These are phyloP conservation scores for Ooceraea biroi DNA, from an alignment of 1,140 invertebrate genomes.

Conservation along the genomic window DNA sequence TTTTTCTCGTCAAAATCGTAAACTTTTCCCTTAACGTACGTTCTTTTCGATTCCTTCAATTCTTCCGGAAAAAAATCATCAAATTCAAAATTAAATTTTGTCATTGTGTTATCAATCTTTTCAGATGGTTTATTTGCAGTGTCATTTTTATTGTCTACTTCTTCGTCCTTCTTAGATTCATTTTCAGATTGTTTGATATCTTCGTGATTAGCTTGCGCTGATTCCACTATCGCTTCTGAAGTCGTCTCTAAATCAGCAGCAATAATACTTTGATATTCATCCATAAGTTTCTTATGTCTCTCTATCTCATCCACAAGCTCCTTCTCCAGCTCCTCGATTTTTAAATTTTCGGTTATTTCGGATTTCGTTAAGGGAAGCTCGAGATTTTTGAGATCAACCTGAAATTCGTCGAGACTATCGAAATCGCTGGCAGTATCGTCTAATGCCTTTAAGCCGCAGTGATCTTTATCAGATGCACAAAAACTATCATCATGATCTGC, in stretches of 20 bases:
- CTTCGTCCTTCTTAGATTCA: neutral
- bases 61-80: constrained; percentile 48
- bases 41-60: constrained; percentile 33
- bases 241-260: neutral
- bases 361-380: constrained; percentile 69
- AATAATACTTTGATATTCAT: constrained; percentile 46
- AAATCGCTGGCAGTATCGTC: constrained; percentile 22
- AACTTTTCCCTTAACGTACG: constrained; percentile 75
- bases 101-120: neutral
- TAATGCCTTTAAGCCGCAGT: neutral
- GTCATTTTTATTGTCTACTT: neutral
- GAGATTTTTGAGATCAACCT: neutral
- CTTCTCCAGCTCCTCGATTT: constrained; percentile 22
- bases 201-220: neutral
- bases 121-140: neutral
- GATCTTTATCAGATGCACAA: neutral
- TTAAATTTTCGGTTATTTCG: constrained; percentile 63
- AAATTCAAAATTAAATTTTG: constrained; percentile 12
- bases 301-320: constrained; percentile 20
- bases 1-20: constrained; percentile 79
- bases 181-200: constrained; percentile 3
- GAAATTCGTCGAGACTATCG: constrained; percentile 29
- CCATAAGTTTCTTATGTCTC: constrained; percentile 36
- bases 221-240: constrained; percentile 16
- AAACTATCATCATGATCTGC: constrained; percentile 24